Conservation (phyloP, 2,113 vertebrate species). For the Vidua macroura region DNA sequence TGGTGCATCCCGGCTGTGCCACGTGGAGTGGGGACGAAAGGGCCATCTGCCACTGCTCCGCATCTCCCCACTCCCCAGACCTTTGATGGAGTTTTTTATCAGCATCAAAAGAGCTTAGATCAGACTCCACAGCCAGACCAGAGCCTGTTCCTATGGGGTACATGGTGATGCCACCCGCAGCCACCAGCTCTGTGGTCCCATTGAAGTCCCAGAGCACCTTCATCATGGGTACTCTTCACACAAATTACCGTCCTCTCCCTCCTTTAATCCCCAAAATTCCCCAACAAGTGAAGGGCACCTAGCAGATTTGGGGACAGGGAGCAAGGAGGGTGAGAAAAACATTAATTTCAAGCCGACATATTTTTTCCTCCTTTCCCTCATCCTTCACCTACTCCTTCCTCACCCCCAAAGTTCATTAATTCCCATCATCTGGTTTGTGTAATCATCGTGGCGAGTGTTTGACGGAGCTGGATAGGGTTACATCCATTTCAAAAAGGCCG, state of each 20-base stretch:
- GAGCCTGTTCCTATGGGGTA: not conserved
- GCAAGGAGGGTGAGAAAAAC: not conserved
- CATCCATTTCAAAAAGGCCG: conserved; percentile 25
- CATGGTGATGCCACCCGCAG: not conserved
- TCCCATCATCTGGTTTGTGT: conserved; percentile 58
- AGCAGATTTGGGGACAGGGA: not conserved
- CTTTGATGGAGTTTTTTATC: not conserved
- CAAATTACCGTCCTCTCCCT: not conserved
- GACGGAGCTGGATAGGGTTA: not conserved
- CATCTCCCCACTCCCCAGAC: not conserved
- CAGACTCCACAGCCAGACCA: not conserved
- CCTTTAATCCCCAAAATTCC: not conserved
- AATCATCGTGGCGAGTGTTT: not conserved
- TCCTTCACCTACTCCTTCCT: not conserved
- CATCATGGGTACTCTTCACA: not conserved
- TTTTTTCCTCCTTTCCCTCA: not conserved
- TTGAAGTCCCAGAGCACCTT: not conserved
- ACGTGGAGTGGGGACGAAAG: not conserved
- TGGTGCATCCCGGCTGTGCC: fast-evolving
- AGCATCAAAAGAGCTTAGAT: not conserved
- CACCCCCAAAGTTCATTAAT: conserved; percentile 13
- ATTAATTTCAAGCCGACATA: not conserved
- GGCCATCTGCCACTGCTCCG: not conserved
- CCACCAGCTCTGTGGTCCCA: not conserved
- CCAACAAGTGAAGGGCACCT: not conserved